A percentile compares a stretch with the other conserved stretches of the same genome.
Evolutionary conservation across 1,140 invertebrate species (phyloP).

Genomic region (Theocolax elegans): DNA sequence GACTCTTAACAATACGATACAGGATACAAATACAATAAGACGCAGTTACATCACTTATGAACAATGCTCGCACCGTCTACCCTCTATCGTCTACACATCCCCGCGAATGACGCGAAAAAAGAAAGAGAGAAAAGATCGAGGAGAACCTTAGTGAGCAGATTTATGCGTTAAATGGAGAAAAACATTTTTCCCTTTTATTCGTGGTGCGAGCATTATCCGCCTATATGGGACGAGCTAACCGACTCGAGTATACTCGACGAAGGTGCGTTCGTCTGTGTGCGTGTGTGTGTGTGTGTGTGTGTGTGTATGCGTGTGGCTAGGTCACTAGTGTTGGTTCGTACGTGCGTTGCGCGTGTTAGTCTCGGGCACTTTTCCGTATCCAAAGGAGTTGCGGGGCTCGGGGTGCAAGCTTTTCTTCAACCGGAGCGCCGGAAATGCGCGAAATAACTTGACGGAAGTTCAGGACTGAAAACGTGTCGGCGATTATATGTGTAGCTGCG

Average conservation of each 20-base stretch:
- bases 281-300: background rate
- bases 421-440: slow-evolving; percentile 43
- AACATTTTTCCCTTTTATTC: slow-evolving; percentile 59
- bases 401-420: slow-evolving; percentile 21
- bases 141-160: slow-evolving; percentile 48
- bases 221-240: no score
- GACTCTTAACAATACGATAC: slow-evolving; percentile 68
- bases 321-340: background rate
- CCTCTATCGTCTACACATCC: slow-evolving; percentile 36
- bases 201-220: no score
- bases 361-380: no score
- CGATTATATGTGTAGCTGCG: no score
- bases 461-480: background rate
- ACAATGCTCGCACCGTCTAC: slow-evolving; percentile 59
- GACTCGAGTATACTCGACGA: no score
- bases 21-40: slow-evolving; percentile 70
- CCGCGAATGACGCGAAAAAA: background rate
- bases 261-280: no score
- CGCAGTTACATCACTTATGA: slow-evolving; percentile 69
- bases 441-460: slow-evolving; percentile 53
- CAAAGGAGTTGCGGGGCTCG: no score
- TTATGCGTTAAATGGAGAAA: slow-evolving; percentile 70
- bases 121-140: background rate
- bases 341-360: no score
- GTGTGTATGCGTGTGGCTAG: background rate